A percentile compares a stretch with the other conserved stretches of the same genome.
These are phyloP conservation scores for Yponomeuta sedellus DNA, from an alignment of 2,888 invertebrate genomes.

Conservation along the genomic window DNA sequence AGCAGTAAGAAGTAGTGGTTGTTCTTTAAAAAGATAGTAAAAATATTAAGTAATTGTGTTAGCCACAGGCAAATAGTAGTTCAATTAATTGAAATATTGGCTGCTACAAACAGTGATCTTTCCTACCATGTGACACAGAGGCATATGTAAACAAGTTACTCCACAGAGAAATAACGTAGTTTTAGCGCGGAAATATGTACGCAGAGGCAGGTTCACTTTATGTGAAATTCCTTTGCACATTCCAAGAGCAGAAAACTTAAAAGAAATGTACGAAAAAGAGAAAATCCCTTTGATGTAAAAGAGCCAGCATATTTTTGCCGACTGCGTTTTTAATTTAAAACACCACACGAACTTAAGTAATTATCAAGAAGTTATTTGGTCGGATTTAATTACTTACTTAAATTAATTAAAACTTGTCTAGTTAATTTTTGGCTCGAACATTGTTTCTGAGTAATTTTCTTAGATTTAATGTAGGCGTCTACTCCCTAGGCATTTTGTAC, in stretches of 20 bases:
- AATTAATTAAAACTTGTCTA: neutral
- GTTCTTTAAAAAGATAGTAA: too few species aligned
- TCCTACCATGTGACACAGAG: too few species aligned
- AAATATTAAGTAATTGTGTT: too few species aligned
- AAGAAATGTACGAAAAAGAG: neutral
- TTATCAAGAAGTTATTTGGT: neutral
- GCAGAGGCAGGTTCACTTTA: neutral
- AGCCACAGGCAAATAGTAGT: too few species aligned
- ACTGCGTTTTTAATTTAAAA: conserved; percentile 2
- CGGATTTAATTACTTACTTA: neutral
- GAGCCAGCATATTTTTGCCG: neutral
- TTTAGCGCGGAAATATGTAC: neutral
- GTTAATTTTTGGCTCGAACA: neutral
- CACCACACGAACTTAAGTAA: neutral
- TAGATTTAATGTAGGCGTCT: neutral
- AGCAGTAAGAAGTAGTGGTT: too few species aligned
- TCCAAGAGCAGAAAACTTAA: neutral
- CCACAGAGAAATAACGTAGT: neutral
- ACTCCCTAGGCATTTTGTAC: neutral
- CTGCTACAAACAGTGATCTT: too few species aligned
- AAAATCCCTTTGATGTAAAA: neutral
- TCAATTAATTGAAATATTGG: too few species aligned
- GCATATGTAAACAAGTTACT: too few species aligned
- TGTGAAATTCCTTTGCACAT: neutral
- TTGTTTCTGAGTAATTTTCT: neutral